These are phyloP conservation scores for Tiliqua scincoides DNA, from an alignment of 2,113 vertebrate species.

Conservation along the genomic window DNA sequence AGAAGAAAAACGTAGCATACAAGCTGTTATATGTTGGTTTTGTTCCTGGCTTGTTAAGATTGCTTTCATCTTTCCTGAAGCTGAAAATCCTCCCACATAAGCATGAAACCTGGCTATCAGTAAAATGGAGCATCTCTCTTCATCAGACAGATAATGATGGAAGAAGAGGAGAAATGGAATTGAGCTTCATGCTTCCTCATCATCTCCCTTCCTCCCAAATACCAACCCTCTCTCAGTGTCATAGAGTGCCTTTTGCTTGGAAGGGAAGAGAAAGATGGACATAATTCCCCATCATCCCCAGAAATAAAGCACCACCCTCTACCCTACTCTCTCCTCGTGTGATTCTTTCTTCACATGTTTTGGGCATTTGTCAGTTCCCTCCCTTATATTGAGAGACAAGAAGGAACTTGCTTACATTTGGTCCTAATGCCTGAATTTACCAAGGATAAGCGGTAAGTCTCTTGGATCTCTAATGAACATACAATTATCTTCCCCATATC, in stretches of 20 bases:
- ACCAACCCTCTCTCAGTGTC: background rate
- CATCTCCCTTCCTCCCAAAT: background rate
- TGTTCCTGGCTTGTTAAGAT: background rate
- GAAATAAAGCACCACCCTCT: background rate
- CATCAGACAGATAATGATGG: background rate
- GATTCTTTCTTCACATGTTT: no score
- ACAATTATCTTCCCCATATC: background rate
- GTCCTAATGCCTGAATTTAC: background rate
- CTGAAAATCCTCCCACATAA: background rate
- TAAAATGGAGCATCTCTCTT: background rate
- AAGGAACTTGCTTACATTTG: background rate
- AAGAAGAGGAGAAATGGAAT: background rate
- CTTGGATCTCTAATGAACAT: background rate
- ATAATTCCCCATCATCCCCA: background rate
- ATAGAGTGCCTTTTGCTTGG: background rate
- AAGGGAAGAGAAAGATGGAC: background rate
- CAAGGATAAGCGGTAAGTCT: background rate
- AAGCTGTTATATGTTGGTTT: background rate
- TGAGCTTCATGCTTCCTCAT: background rate
- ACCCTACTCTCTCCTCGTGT: background rate
- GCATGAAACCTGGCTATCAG: background rate
- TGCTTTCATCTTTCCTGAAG: background rate
- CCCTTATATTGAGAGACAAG: background rate
- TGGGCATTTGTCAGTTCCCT: background rate
- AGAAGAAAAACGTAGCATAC: no score